phyloP scores from a whole-genome alignment of 2,888 invertebrate species.

The Cephalotes varians region DNA sequence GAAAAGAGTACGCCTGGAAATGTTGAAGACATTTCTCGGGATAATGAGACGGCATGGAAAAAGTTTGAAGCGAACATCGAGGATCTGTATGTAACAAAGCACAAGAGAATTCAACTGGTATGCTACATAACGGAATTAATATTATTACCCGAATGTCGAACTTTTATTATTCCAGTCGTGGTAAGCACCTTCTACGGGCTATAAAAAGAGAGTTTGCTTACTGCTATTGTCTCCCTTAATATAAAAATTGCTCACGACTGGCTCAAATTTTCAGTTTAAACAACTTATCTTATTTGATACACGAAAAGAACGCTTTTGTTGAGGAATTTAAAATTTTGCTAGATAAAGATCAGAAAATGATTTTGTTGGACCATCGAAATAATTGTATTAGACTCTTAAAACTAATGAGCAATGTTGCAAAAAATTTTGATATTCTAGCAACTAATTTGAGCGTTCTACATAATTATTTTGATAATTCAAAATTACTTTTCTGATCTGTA shows the following conservation, averaged over 20 bases:
- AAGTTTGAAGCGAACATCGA: slow-evolving; percentile 43
- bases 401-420: too few relatives aligned
- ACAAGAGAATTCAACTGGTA: slow-evolving; percentile 33
- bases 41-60: slow-evolving; percentile 48
- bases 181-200: background rate
- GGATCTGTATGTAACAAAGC: slow-evolving; percentile 47
- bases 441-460: too few relatives aligned
- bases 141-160: slow-evolving; percentile 29
- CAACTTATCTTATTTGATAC: background rate
- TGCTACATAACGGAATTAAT: slow-evolving; percentile 42
- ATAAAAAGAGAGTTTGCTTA: slow-evolving; percentile 24
- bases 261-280: slow-evolving; percentile 12
- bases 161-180: slow-evolving; percentile 46
- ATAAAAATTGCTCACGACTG: slow-evolving; percentile 11
- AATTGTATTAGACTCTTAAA: too few relatives aligned
- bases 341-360: too few relatives aligned
- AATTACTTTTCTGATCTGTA: too few relatives aligned
- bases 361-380: too few relatives aligned
- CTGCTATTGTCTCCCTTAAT: background rate
- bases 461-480: too few relatives aligned
- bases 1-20: slow-evolving; percentile 22
- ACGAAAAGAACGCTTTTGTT: too few relatives aligned
- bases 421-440: too few relatives aligned
- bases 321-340: too few relatives aligned
- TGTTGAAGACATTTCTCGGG: slow-evolving; percentile 41